Conservation (phyloP, 2,797 vertebrate genomes). For the Spinibarbus caldwelli region DNA sequence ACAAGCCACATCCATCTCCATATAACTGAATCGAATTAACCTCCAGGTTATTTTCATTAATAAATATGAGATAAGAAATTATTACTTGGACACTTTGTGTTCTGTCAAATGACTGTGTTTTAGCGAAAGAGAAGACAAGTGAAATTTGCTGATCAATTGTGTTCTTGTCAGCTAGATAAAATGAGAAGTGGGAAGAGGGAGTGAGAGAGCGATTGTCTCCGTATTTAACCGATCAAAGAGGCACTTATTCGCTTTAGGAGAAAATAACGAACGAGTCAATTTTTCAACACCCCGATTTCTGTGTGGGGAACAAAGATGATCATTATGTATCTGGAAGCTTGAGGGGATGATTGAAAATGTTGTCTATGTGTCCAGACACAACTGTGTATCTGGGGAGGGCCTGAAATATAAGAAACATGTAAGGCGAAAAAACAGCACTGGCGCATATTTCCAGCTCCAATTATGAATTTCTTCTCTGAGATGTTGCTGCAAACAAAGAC, state of each 20-base stretch:
- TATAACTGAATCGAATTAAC: slow-evolving; percentile 64
- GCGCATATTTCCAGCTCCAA: slow-evolving; percentile 8
- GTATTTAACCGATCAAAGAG: slow-evolving; percentile 58
- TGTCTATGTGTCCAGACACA: slow-evolving; percentile 51
- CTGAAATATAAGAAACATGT: slow-evolving; percentile 26
- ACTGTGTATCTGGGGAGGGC: slow-evolving; percentile 30
- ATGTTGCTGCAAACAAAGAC: slow-evolving; percentile 26
- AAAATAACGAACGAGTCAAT: slow-evolving; percentile 57
- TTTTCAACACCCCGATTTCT: slow-evolving; percentile 50
- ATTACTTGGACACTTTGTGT: slow-evolving; percentile 52
- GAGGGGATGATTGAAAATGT: slow-evolving; percentile 48
- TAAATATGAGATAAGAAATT: slow-evolving; percentile 66
- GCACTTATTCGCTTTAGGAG: slow-evolving; percentile 53
- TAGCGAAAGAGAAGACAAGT: slow-evolving; percentile 43
- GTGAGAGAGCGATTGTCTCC: slow-evolving; percentile 44
- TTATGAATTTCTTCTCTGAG: slow-evolving; percentile 26
- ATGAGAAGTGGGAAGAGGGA: slow-evolving; percentile 12
- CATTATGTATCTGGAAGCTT: slow-evolving; percentile 49
- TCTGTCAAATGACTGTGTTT: slow-evolving; percentile 49
- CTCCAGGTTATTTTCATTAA: slow-evolving; percentile 65
- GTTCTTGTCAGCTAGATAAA: slow-evolving; percentile 51
- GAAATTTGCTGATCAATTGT: slow-evolving; percentile 60
- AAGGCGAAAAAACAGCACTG: slow-evolving; percentile 8
- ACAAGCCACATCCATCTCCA: slow-evolving; percentile 45
- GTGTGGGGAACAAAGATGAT: slow-evolving; percentile 51